phyloP scores from a whole-genome alignment of 1,140 invertebrate genomes.

The Euborellia annulipes region DNA sequence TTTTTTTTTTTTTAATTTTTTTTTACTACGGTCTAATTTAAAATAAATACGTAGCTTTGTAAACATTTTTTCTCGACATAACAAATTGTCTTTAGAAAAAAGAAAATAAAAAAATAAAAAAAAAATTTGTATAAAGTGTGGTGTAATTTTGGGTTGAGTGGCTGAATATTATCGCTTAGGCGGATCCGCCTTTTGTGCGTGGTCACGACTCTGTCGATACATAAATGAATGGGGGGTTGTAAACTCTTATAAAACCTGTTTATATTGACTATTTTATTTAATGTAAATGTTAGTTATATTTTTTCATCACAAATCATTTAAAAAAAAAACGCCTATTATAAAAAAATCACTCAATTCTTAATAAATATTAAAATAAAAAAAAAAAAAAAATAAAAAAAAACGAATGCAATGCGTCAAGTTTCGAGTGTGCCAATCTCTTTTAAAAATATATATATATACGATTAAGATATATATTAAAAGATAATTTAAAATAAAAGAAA shows the following conservation, averaged over 20 bases:
- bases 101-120: constrained; percentile 2
- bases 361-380: no score
- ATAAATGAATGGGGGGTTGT: no score
- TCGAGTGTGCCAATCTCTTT: constrained; percentile 15
- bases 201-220: no score
- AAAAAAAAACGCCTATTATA: no score
- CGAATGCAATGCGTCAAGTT: constrained; percentile 2
- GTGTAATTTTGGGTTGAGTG: constrained; percentile 10
- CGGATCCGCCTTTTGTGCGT: neutral
- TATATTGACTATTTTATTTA: no score
- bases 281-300: no score
- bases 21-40: constrained; percentile 15
- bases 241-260: no score
- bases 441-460: constrained; percentile 10
- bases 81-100: constrained; percentile 1
- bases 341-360: no score
- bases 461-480: constrained; percentile 8
- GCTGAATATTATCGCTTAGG: neutral
- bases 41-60: constrained; percentile 13
- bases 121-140: constrained; percentile 14
- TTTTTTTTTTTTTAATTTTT: constrained; percentile 10
- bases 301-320: no score
- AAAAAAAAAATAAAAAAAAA: no score
- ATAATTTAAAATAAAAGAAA: constrained; percentile 8
- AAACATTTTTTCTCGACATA: constrained; percentile 4